phyloP scores from a whole-genome alignment of 35 echinoderm and acorn worm species.

The Hemicentrotus pulcherrimus region DNA sequence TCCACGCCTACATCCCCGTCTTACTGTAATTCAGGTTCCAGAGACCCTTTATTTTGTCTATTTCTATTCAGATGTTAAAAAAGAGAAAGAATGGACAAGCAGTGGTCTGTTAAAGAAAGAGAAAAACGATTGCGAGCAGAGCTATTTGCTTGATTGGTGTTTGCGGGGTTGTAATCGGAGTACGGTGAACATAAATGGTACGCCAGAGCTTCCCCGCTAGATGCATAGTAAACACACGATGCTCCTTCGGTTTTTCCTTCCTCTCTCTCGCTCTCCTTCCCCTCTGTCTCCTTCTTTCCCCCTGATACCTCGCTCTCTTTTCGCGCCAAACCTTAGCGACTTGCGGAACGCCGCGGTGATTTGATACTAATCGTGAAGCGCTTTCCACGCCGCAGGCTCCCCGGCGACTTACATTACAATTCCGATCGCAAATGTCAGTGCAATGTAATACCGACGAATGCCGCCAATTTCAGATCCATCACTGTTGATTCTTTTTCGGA shows the following conservation, averaged over 20 bases:
- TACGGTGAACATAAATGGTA: slow-evolving; percentile 40
- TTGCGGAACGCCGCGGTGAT: slow-evolving; percentile 26
- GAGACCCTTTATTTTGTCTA: not conserved
- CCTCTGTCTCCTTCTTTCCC: not conserved
- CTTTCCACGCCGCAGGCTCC: slow-evolving; percentile 30
- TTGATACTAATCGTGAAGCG: slow-evolving; percentile 53
- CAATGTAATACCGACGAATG: slow-evolving; percentile 45
- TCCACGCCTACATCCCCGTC: not conserved
- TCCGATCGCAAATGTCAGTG: slow-evolving; percentile 48
- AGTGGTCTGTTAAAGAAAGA: slow-evolving; percentile 15
- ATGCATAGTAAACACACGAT: slow-evolving; percentile 44
- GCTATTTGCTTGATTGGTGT: slow-evolving; percentile 56
- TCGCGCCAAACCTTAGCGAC: slow-evolving; percentile 31
- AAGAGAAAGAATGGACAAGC: not conserved
- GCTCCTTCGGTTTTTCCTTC: not conserved
- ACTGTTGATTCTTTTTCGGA: slow-evolving; percentile 49
- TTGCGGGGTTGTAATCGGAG: slow-evolving; percentile 50
- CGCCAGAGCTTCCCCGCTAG: slow-evolving; percentile 23
- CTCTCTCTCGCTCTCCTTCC: not conserved
- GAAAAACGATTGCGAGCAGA: slow-evolving; percentile 42
- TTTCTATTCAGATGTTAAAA: not conserved
- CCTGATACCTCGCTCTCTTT: not conserved
- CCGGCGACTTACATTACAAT: slow-evolving; percentile 49
- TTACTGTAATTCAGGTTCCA: not conserved
- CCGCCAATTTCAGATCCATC: slow-evolving; percentile 47